Base-by-base conservation (phyloP, 1,140 invertebrate genomes). In the Sycophaga agraensis region DNA sequence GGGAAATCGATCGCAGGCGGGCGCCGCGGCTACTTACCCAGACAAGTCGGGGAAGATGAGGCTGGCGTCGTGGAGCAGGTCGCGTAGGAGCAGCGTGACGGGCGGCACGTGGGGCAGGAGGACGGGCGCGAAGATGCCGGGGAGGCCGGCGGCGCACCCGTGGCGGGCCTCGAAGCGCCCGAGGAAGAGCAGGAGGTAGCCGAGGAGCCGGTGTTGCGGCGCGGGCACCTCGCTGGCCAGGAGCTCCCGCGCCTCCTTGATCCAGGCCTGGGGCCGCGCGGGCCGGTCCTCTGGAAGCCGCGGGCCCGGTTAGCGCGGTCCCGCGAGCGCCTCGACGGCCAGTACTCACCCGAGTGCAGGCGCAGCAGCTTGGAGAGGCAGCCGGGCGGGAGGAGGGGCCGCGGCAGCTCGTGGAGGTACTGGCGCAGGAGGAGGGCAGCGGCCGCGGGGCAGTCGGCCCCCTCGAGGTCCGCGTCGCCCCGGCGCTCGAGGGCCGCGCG, bases 361-460 rank as follows among this genome's bases (percentile, higher is more conserved):
- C 74, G 69, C 26, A 82, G 64, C 0, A 84, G 72, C 67, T 77
- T 78, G 14, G 68, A 70, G 51, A 82, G 73, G 35, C 79, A 67
- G 19, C 71, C 65, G 2, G 78, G 71, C 17, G 76, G 69, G 19
- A 83, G 75, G 19, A 83, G 68, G 48, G 82, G 80, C 65, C 82
- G 75, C 12, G 82, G 82, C 43, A 84, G 65, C 66, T 84, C 82
- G 59, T 80, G 78, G 17, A 83, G 69, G 71, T 82, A 84, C 26
- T 83, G 74, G 19, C 79, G 74, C 26, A 83, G 75, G 42, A 84
- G 71, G 6, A 80, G 78, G 5, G 79, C 82, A 14, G 81, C 82
- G 2, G 79, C 78, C 11, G 77, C 71, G 6, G 81, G 79, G 63
- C 81, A 82, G 21, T 7, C 56, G 7, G 71, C 75, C 19, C 66